Evolutionary conservation across 2,888 invertebrate species (phyloP).

Genomic region (Lottia scabra): DNA sequence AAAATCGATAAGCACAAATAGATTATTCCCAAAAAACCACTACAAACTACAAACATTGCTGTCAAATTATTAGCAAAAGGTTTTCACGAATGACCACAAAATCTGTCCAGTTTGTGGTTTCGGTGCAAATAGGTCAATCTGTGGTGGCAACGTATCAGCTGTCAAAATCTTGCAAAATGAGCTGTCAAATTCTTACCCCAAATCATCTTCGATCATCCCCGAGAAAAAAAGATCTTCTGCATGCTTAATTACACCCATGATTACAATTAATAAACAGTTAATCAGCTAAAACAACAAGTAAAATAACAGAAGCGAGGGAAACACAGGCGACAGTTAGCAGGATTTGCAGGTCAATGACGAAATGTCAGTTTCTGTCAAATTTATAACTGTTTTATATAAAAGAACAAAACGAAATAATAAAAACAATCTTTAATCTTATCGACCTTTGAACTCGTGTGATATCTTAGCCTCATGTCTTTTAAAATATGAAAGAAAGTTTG

Average conservation of each 20-base stretch:
- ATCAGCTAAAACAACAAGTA: not conserved
- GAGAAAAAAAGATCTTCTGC: conserved; percentile 26
- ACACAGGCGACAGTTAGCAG: not conserved
- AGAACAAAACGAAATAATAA: conserved; percentile 3
- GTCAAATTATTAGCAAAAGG: too few relatives aligned
- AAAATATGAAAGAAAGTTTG: too few relatives aligned
- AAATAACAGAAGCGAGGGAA: not conserved
- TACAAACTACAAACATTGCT: too few relatives aligned
- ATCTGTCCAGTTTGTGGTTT: too few relatives aligned
- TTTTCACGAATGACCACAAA: too few relatives aligned
- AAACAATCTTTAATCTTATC: not conserved
- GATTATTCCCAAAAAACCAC: too few relatives aligned
- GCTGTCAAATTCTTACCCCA: conserved; percentile 20
- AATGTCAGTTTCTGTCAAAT: conserved; percentile 1
- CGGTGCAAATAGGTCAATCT: too few relatives aligned
- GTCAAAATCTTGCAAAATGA: too few relatives aligned
- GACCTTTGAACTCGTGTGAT: too few relatives aligned
- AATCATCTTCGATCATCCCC: conserved; percentile 29
- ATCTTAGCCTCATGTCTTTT: too few relatives aligned
- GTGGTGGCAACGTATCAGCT: too few relatives aligned
- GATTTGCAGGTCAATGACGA: conserved; percentile 15
- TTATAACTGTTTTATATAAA: not conserved
- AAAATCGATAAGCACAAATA: too few relatives aligned
- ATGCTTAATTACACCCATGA: conserved; percentile 33
- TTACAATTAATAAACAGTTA: not conserved